Evolutionary conservation across 1,140 invertebrate genomes (phyloP).

Genomic region (Bombus difficillimus): DNA sequence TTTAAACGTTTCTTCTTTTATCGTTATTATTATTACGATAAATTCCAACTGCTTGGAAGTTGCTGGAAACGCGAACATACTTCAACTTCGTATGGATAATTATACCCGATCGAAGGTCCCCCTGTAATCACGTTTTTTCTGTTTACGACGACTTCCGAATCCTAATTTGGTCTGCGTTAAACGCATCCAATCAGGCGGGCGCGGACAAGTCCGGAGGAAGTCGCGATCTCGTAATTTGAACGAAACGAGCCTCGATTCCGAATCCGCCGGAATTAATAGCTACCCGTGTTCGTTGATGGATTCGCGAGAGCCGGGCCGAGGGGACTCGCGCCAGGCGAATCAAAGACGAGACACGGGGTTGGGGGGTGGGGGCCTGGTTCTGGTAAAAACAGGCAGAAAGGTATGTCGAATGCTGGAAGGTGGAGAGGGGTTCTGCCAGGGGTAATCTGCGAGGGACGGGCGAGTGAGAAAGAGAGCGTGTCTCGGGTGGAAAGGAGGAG

Average conservation of each 20-base stretch:
- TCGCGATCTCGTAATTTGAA: constrained; percentile 13
- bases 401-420: constrained; percentile 20
- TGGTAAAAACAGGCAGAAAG: constrained; percentile 14
- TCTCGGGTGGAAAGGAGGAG: neutral
- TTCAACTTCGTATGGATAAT: neutral
- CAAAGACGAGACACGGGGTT: neutral
- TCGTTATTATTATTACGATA: constrained; percentile 1
- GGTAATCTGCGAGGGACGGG: constrained; percentile 24
- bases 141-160: neutral
- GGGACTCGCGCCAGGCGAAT: neutral
- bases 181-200: neutral
- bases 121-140: neutral
- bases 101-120: neutral
- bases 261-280: constrained; percentile 18
- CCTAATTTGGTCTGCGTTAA: neutral
- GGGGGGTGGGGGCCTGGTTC: neutral
- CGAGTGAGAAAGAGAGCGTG: neutral
- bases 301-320: neutral
- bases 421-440: neutral
- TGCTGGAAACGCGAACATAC: neutral
- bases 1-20: neutral
- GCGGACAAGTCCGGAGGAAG: neutral
- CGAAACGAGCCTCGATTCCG: constrained; percentile 28
- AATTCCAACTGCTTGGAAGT: neutral
- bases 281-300: constrained; percentile 38